These are phyloP conservation scores for Eupithecia inturbata DNA, from an alignment of 2,888 invertebrate genomes.

Conservation along the genomic window DNA sequence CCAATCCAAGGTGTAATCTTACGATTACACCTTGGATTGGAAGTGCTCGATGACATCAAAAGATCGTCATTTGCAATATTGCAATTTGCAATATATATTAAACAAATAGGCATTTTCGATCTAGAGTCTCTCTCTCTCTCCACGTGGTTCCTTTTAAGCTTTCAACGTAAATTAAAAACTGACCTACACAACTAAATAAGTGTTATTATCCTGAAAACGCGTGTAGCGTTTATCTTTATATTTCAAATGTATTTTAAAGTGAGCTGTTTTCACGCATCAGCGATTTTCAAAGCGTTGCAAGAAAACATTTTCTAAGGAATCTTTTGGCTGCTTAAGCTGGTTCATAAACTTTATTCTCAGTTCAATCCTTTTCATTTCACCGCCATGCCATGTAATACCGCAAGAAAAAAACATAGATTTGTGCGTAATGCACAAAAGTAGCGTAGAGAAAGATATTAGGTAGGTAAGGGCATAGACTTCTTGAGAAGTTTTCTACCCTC, in stretches of 20 bases:
- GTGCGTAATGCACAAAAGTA: too few relatives aligned
- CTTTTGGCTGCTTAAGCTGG: background rate
- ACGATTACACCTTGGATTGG: too few relatives aligned
- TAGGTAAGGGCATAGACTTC: too few relatives aligned
- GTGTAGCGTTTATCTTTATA: background rate
- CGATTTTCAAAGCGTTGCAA: background rate
- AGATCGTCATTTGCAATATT: too few relatives aligned
- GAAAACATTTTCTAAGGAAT: background rate
- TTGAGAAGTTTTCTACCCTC: background rate
- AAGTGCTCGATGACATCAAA: too few relatives aligned
- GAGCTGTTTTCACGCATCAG: background rate
- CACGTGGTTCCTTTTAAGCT: too few relatives aligned
- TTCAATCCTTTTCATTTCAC: background rate
- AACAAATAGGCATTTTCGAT: too few relatives aligned
- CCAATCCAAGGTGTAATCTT: too few relatives aligned
- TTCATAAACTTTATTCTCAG: background rate
- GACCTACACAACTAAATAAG: background rate
- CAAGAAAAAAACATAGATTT: background rate
- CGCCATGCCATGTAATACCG: background rate
- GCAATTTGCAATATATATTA: too few relatives aligned
- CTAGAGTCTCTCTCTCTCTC: too few relatives aligned
- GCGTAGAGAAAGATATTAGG: too few relatives aligned
- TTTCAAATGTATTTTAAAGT: background rate
- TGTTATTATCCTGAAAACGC: background rate
- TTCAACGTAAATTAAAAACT: too few relatives aligned